Percentiles rank a stretch among this genome's conserved stretches.
phyloP scores from a whole-genome alignment of 2,888 invertebrate species.

The Isoperla grammatica region DNA sequence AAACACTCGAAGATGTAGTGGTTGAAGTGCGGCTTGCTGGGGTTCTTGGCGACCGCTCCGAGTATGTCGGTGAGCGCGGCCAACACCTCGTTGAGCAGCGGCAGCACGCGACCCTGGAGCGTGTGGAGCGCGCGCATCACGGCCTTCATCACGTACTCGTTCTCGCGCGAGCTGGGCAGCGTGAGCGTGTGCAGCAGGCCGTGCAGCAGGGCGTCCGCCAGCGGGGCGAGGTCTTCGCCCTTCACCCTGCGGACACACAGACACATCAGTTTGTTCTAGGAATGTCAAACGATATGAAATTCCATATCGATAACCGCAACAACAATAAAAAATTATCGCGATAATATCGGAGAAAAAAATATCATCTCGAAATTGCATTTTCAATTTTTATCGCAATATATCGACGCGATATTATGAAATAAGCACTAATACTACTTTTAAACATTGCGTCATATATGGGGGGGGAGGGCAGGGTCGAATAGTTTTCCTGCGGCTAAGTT shows the following conservation, averaged over 20 bases:
- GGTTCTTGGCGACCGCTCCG: constrained; percentile 80
- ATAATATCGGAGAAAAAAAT: too few relatives aligned
- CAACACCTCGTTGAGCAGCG: constrained; percentile 71
- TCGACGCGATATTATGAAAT: too few relatives aligned
- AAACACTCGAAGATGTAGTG: constrained; percentile 97
- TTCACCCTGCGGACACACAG: constrained; percentile 48
- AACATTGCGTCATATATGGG: too few relatives aligned
- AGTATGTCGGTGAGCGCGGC: constrained; percentile 82
- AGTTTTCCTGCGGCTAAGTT: too few relatives aligned
- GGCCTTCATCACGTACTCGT: constrained; percentile 98
- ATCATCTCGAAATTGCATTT: too few relatives aligned
- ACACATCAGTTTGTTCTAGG: too few relatives aligned
- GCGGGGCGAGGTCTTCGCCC: constrained; percentile 57
- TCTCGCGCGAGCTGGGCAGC: constrained; percentile 74
- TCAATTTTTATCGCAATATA: too few relatives aligned
- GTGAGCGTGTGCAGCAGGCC: constrained; percentile 73
- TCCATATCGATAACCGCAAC: too few relatives aligned
- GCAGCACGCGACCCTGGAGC: constrained; percentile 73
- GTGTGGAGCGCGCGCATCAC: constrained; percentile 84
- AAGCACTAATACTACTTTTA: too few relatives aligned
- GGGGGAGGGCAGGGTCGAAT: too few relatives aligned
- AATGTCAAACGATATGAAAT: too few relatives aligned
- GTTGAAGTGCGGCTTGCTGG: constrained; percentile 95
- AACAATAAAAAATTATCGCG: too few relatives aligned
- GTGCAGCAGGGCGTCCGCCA: constrained; percentile 62